Percentiles rank a stretch among this genome's conserved stretches.
Conservation (phyloP, 2,797 vertebrate species). For the Ptychadena robeensis region DNA sequence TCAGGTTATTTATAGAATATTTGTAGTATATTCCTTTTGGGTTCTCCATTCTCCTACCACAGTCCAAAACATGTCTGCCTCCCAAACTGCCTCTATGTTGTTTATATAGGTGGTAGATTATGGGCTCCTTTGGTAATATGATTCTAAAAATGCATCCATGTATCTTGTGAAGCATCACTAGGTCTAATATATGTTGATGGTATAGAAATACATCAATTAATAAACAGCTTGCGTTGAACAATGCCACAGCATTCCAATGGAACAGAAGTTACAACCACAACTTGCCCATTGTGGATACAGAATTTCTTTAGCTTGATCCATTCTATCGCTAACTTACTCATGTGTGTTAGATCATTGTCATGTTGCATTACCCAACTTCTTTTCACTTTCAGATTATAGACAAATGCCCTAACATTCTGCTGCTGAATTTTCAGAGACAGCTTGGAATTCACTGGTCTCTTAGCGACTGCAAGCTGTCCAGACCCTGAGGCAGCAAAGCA, state of each 20-base stretch:
- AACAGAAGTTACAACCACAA: neutral
- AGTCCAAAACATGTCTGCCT: neutral
- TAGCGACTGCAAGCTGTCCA: neutral
- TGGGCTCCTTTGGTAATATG: neutral
- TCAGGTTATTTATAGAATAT: neutral
- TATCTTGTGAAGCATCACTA: neutral
- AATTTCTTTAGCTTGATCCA: neutral
- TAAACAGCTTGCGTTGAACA: neutral
- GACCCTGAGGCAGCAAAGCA: neutral
- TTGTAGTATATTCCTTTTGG: neutral
- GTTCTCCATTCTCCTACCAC: neutral
- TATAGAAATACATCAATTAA: neutral
- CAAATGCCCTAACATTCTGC: neutral
- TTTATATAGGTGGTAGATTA: neutral
- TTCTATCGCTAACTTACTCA: neutral
- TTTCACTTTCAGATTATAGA: neutral
- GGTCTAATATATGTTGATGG: neutral
- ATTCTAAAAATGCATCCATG: neutral
- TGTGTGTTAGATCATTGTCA: neutral
- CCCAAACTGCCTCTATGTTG: neutral
- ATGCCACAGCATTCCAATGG: neutral
- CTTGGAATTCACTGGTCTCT: neutral
- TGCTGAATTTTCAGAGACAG: neutral
- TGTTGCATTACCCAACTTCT: conserved; percentile 1
- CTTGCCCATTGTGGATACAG: neutral